Evolutionary conservation across 2,113 vertebrate species (phyloP).

Genomic region (Erinaceus europaeus): DNA sequence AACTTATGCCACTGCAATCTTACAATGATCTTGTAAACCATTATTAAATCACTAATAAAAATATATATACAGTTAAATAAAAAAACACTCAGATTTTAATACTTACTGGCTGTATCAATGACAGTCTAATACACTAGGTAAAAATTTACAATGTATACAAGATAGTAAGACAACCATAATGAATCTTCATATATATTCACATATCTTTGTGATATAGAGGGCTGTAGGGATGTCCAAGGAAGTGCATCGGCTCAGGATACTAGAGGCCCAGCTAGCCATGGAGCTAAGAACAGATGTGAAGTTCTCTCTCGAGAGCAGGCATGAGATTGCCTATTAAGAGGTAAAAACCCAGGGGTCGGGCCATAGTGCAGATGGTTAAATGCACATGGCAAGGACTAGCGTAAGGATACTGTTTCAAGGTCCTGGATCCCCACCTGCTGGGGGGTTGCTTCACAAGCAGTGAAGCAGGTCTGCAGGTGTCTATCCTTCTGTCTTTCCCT

Average conservation of each 20-base stretch:
- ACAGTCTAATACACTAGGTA: not conserved
- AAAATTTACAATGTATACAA: not conserved
- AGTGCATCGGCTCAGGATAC: not conserved
- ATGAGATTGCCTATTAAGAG: not conserved
- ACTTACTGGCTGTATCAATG: not conserved
- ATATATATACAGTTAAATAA: no score
- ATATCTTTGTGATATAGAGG: not conserved
- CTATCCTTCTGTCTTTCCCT: no score
- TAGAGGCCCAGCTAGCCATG: not conserved
- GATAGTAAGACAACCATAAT: not conserved
- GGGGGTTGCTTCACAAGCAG: no score
- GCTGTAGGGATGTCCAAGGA: not conserved
- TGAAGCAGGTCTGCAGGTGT: no score
- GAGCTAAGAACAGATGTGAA: not conserved
- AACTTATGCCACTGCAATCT: no score
- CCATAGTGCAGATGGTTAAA: no score
- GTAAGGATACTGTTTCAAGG: no score
- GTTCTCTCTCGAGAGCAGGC: not conserved
- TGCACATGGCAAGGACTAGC: no score
- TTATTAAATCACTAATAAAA: no score
- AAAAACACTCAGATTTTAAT: not conserved
- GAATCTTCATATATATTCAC: not conserved
- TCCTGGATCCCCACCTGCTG: no score
- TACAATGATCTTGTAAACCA: no score
- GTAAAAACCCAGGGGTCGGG: not conserved